These are phyloP conservation scores for Lepidochitona cinerea DNA, from an alignment of 2,888 invertebrate genomes.

Conservation along the genomic window DNA sequence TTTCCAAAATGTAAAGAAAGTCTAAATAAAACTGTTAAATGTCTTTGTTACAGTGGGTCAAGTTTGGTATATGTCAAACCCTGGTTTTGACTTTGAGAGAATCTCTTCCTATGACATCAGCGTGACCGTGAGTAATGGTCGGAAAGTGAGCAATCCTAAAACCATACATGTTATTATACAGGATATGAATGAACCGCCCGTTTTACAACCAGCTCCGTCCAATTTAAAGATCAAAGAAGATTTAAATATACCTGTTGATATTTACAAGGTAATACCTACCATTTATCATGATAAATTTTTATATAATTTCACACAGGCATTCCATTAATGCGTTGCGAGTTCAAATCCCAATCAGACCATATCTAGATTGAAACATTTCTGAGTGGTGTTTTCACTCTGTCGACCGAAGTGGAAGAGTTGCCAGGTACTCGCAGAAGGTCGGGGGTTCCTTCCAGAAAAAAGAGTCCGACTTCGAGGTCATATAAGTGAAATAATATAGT, in stretches of 20 bases:
- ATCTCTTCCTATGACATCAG: neutral
- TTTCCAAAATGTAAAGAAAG: too few species aligned
- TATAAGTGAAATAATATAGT: too few species aligned
- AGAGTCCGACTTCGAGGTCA: too few species aligned
- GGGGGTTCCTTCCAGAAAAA: too few species aligned
- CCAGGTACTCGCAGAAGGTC: too few species aligned
- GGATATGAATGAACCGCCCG: neutral
- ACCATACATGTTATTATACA: neutral
- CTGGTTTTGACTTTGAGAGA: conserved; percentile 7
- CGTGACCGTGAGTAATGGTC: neutral
- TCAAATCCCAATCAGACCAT: too few species aligned
- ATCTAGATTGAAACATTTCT: too few species aligned
- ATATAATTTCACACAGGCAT: too few species aligned
- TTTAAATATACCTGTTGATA: neutral
- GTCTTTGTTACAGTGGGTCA: neutral
- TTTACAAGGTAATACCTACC: neutral
- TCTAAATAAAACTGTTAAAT: neutral
- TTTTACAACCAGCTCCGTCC: neutral
- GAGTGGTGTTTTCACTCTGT: too few species aligned
- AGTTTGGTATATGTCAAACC: neutral
- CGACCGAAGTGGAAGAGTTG: too few species aligned
- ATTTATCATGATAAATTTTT: too few species aligned
- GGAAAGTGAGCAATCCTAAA: neutral
- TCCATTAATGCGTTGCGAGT: too few species aligned
- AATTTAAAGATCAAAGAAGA: neutral